Evolutionary conservation across 64 coral and sea anemone species (phyloP).

Genomic region (Montipora capricornis): DNA sequence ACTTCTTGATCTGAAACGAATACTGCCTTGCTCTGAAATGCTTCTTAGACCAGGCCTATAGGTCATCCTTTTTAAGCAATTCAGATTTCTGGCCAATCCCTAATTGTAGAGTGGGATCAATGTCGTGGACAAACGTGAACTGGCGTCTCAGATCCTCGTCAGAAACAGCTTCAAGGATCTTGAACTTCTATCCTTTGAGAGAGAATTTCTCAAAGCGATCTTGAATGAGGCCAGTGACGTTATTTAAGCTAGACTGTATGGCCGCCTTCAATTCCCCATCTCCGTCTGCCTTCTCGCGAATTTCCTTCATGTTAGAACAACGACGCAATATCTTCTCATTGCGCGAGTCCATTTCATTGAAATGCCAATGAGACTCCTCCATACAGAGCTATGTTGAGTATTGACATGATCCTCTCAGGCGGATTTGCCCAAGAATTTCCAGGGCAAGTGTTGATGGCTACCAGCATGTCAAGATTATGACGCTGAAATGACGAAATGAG

Average conservation of each 20-base stretch:
- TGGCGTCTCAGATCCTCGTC: constrained; percentile 4
- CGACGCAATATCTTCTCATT: constrained; percentile 10
- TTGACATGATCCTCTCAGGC: constrained; percentile 40
- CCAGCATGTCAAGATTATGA: constrained; percentile 20
- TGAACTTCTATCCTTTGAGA: constrained; percentile 27
- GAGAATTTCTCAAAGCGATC: constrained; percentile 29
- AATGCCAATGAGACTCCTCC: not conserved
- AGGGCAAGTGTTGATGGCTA: constrained; percentile 4
- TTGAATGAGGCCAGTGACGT: not conserved
- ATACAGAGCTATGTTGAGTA: constrained; percentile 4
- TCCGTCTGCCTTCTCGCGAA: constrained; percentile 16
- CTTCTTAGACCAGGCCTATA: constrained; percentile 35
- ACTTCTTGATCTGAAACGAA: constrained; percentile 58
- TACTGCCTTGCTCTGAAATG: constrained; percentile 35
- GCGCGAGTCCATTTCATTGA: not conserved
- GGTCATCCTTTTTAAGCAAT: constrained; percentile 24
- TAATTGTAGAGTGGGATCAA: constrained; percentile 22
- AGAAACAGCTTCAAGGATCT: no score
- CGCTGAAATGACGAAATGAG: not conserved
- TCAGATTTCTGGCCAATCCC: constrained; percentile 43
- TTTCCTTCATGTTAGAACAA: constrained; percentile 52
- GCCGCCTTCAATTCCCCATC: not conserved
- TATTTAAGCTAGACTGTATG: constrained; percentile 15
- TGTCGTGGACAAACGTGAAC: constrained; percentile 45
- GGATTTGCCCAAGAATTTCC: constrained; percentile 35